These are phyloP conservation scores for Pseudorasbora parva DNA, from an alignment of 2,113 vertebrate species.

Conservation along the genomic window DNA sequence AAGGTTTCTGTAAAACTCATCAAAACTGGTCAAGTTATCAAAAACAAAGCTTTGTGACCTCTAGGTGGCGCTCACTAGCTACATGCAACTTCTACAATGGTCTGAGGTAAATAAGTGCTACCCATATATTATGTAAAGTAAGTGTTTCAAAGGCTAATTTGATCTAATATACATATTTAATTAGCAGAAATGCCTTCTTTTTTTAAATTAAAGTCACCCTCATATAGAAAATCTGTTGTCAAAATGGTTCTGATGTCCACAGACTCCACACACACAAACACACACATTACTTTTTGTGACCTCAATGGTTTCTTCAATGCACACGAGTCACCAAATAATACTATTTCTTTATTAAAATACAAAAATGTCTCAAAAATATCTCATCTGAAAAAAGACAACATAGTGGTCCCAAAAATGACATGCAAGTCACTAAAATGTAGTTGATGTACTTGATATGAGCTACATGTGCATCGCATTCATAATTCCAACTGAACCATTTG, in stretches of 20 bases:
- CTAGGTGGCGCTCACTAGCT: slow-evolving; percentile 59
- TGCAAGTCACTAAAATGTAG: no score
- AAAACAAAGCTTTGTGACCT: slow-evolving; percentile 47
- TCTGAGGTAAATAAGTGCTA: not conserved
- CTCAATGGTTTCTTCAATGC: not conserved
- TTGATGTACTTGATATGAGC: not conserved
- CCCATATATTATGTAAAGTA: not conserved
- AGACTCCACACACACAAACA: not conserved
- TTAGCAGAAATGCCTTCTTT: not conserved
- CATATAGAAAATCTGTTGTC: not conserved
- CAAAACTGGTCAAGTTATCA: not conserved
- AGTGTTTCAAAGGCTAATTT: not conserved
- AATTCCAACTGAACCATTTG: not conserved
- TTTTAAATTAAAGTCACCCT: not conserved
- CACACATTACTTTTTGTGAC: no score
- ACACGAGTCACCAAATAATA: not conserved
- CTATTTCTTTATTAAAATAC: not conserved
- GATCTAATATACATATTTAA: not conserved
- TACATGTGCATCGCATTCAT: not conserved
- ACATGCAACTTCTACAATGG: slow-evolving; percentile 15
- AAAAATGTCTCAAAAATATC: not conserved
- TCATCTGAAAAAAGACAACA: not conserved
- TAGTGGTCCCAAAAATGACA: not conserved
- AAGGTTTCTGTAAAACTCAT: not conserved
- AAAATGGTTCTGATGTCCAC: not conserved